A percentile compares a stretch with the other conserved stretches of the same genome.
Evolutionary conservation across 2,888 invertebrate species (phyloP).

Genomic region (Acanthoscelides obtectus): DNA sequence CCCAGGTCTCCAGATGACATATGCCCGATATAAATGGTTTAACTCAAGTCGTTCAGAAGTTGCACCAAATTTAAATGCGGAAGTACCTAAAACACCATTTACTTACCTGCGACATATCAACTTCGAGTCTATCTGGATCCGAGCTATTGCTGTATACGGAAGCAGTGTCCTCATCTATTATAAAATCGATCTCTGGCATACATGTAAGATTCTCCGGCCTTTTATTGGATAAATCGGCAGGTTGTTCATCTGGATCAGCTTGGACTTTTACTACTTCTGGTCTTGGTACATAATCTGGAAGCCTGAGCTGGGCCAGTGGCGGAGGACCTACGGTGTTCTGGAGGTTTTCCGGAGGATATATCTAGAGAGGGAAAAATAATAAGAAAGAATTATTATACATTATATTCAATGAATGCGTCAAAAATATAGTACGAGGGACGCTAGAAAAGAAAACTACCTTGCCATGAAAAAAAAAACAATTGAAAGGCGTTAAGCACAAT

Average conservation of each 20-base stretch:
- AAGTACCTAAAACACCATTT: no score
- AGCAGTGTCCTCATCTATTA: slow-evolving; percentile 39
- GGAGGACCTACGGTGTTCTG: background rate
- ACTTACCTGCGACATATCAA: slow-evolving; percentile 57
- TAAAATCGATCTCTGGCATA: slow-evolving; percentile 44
- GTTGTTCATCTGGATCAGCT: slow-evolving; percentile 26
- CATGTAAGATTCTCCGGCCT: slow-evolving; percentile 44
- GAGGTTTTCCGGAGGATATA: background rate
- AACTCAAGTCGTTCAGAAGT: no score
- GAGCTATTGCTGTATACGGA: slow-evolving; percentile 64
- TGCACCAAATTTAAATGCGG: no score
- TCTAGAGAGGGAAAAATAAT: no score
- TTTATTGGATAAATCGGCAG: slow-evolving; percentile 44
- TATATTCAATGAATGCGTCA: no score
- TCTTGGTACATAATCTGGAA: slow-evolving; percentile 1
- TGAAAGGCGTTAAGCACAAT: no score
- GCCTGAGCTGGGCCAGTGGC: background rate
- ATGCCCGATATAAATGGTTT: no score
- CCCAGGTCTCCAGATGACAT: no score
- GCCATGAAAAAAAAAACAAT: no score
- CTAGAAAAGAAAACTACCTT: no score
- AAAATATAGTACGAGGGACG: no score
- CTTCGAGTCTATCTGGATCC: slow-evolving; percentile 70
- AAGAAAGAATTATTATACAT: no score
- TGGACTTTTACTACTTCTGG: background rate